Evolutionary conservation across 2,113 vertebrate genomes (phyloP), one percentile per base, ranked within the genome.

Genomic region (Apodemus sylvaticus): DNA sequence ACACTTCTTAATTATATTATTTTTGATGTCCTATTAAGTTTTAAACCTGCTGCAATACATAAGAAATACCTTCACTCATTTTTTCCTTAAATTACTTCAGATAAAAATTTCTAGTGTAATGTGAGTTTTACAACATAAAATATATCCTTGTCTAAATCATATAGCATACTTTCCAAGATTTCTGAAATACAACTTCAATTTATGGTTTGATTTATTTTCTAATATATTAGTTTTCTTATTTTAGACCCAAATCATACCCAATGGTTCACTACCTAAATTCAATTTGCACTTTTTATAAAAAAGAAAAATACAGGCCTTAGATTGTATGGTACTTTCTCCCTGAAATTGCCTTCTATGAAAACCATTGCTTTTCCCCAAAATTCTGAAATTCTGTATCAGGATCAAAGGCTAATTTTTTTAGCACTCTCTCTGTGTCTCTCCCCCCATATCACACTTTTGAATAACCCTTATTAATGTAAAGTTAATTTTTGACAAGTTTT

Each of bases 271-370:
- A 68, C 34, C 29, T 89, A 82, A 91, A 91, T 66, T 71, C 12
- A 93, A 7, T 20, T 22, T 62, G 7, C 4, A 42, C 53, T 92
- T 91, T 73, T 11, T 6, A 94, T 66, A 58, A 58, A 64, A 64
- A 62, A 58, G 17, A 64, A 64, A 64, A 91, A 39, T 29, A 16
- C 12, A 60, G 17, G 8, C 76, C 34, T 88, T 78, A 39, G n/a
- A 45, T 91, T 42, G 62, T 34, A 68, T 7, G 60, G 70, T 68
- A 64, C 20, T 48, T 0, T 58, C 31, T 64, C 2, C 17, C 45
- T 60, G 76, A 96, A 93, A 76, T 58, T 94, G 48, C 8, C 14
- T 94, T 86, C 58, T 89, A 73, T 55, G 20, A 90, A 93, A 93
- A 89, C 0, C 5, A 87, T 10, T 70, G 34, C 53, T 58, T 79